phyloP scores from a whole-genome alignment of 2,113 vertebrate species.

The Onychostoma macrolepis region DNA sequence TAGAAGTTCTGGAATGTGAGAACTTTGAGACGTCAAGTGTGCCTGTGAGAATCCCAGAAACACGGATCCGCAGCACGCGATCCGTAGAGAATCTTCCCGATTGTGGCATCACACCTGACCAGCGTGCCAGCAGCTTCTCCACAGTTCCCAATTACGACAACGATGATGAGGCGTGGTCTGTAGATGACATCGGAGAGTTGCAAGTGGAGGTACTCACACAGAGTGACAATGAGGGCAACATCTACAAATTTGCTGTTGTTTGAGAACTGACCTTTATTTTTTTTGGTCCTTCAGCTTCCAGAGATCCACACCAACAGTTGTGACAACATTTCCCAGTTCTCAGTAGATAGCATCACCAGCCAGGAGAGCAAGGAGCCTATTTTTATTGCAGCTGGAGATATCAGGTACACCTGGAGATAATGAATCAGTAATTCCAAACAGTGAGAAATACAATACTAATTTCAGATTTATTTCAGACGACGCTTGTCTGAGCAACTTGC shows the following conservation, averaged over 20 bases:
- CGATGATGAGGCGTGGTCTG: slow-evolving; percentile 94
- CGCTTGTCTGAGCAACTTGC: slow-evolving; percentile 94
- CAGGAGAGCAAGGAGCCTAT: slow-evolving; percentile 94
- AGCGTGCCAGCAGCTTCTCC: slow-evolving; percentile 87
- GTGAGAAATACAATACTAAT: slow-evolving; percentile 14
- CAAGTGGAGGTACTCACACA: slow-evolving; percentile 86
- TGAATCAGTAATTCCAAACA: background rate
- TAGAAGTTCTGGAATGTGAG: slow-evolving; percentile 95
- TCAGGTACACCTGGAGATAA: slow-evolving; percentile 78
- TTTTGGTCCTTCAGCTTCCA: slow-evolving; percentile 77
- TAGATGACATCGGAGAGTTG: slow-evolving; percentile 93
- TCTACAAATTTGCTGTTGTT: background rate
- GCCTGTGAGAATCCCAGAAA: slow-evolving; percentile 90
- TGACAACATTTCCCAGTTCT: slow-evolving; percentile 99
- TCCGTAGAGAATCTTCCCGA: slow-evolving; percentile 95
- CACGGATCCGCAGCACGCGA: slow-evolving; percentile 91
- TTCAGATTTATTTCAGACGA: slow-evolving; percentile 72
- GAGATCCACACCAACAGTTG: slow-evolving; percentile 94
- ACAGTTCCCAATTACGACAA: slow-evolving; percentile 94
- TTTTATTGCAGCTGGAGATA: slow-evolving; percentile 94
- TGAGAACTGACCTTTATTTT: background rate
- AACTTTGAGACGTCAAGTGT: slow-evolving; percentile 92
- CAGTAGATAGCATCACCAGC: slow-evolving; percentile 96
- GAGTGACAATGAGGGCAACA: background rate
- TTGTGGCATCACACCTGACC: slow-evolving; percentile 85